Conservation (phyloP, 2,113 vertebrate species). For the Lepus americanus region DNA sequence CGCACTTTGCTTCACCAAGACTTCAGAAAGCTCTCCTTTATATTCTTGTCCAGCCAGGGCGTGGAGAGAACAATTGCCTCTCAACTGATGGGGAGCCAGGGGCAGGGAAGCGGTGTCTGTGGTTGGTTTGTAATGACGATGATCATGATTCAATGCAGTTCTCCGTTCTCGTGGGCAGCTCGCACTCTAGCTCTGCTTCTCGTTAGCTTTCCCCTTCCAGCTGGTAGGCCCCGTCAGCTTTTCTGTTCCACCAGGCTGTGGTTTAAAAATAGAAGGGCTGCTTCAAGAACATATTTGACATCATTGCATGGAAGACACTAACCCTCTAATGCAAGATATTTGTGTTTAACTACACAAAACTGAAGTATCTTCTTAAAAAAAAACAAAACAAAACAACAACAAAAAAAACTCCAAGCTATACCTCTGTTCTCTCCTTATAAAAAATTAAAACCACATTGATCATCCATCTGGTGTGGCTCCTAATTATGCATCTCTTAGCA, state of each 20-base stretch:
- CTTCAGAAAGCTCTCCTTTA: background rate
- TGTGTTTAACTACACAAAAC: slow-evolving; percentile 83
- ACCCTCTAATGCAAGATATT: slow-evolving; percentile 75
- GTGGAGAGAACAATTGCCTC: background rate
- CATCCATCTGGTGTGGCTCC: slow-evolving; percentile 88
- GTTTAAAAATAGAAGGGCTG: background rate
- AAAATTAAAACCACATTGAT: slow-evolving; percentile 90
- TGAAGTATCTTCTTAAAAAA: slow-evolving; percentile 80
- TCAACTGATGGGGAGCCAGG: background rate
- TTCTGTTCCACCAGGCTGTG: slow-evolving; percentile 15
- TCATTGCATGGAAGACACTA: slow-evolving; percentile 69
- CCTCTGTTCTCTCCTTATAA: slow-evolving; percentile 83
- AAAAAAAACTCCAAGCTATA: slow-evolving; percentile 50
- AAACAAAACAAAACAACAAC: too few species aligned
- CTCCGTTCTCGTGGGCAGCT: background rate
- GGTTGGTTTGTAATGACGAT: background rate
- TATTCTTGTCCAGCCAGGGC: background rate
- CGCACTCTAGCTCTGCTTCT: slow-evolving; percentile 2
- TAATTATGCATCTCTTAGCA: slow-evolving; percentile 88
- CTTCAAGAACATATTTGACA: slow-evolving; percentile 80
- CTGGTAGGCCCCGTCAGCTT: slow-evolving; percentile 34
- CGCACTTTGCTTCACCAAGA: background rate
- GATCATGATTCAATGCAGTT: slow-evolving; percentile 8
- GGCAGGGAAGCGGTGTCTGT: background rate
- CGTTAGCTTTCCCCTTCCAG: slow-evolving; percentile 57